These are phyloP conservation scores for Neomorphus geoffroyi DNA, from an alignment of 2,797 vertebrate genomes.

Conservation along the genomic window DNA sequence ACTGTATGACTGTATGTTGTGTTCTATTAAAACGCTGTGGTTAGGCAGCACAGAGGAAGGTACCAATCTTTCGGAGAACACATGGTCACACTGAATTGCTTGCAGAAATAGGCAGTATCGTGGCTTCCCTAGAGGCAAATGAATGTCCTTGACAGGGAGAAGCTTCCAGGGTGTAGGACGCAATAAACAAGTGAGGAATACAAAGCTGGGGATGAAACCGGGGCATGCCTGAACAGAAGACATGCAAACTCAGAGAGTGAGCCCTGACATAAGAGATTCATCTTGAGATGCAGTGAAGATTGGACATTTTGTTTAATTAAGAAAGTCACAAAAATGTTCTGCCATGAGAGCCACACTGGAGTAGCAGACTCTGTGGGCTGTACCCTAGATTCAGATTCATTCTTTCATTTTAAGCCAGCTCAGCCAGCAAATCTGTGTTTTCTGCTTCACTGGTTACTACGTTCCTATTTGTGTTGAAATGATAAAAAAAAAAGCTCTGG, in stretches of 20 bases:
- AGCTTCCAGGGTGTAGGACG: not conserved
- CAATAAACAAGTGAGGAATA: not conserved
- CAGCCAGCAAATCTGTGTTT: conserved; percentile 26
- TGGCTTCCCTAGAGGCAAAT: not conserved
- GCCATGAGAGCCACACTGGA: not conserved
- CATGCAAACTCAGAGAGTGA: not conserved
- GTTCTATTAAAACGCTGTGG: not conserved
- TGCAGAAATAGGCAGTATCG: not conserved
- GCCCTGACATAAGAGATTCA: not conserved
- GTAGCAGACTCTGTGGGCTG: not conserved
- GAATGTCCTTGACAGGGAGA: not conserved
- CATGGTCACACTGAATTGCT: not conserved
- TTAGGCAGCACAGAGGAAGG: not conserved
- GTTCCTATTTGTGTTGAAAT: not conserved
- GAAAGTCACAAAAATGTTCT: not conserved
- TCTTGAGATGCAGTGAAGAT: not conserved
- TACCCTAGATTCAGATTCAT: not conserved
- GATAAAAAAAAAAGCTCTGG: not conserved
- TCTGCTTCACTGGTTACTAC: not conserved
- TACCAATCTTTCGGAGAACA: not conserved
- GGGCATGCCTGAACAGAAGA: not conserved
- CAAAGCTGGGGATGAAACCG: not conserved
- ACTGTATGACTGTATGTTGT: not conserved
- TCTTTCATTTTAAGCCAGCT: not conserved
- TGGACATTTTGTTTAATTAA: not conserved